phyloP scores from a whole-genome alignment of 2,888 invertebrate species.

The Amphimallon solstitiale region DNA sequence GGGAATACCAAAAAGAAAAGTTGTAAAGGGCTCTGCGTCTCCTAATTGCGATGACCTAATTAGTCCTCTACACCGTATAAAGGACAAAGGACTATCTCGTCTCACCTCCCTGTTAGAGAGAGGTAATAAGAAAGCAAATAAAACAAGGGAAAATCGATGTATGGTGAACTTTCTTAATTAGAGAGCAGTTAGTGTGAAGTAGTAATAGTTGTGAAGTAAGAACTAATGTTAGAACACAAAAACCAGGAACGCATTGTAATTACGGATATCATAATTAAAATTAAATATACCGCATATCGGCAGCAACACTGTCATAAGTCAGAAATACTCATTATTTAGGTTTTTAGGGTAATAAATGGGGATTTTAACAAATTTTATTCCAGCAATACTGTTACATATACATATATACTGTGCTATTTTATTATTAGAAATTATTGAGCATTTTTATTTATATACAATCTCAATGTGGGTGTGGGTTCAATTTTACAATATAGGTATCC shows the following conservation, averaged over 20 bases:
- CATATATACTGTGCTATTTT: too few species aligned
- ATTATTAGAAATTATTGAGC: too few species aligned
- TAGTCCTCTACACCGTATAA: slow-evolving; percentile 29
- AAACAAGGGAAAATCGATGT: slow-evolving; percentile 37
- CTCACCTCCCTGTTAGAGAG: slow-evolving; percentile 4
- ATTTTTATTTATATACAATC: too few species aligned
- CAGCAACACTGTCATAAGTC: too few species aligned
- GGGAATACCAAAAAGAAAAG: slow-evolving; percentile 2
- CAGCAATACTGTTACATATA: too few species aligned
- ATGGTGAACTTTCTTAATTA: slow-evolving; percentile 40
- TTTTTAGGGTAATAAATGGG: too few species aligned
- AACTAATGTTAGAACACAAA: neutral
- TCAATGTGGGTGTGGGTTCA: too few species aligned
- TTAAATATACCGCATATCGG: too few species aligned
- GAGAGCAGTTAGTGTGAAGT: slow-evolving; percentile 20
- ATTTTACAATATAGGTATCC: too few species aligned
- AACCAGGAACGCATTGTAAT: neutral
- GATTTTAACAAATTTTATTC: too few species aligned
- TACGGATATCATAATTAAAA: slow-evolving; percentile 7
- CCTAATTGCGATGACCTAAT: slow-evolving; percentile 39
- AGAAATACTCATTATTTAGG: too few species aligned
- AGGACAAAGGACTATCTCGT: slow-evolving; percentile 32
- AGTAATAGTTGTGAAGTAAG: neutral
- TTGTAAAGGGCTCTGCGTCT: slow-evolving; percentile 17
- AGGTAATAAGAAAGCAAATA: slow-evolving; percentile 35